A percentile compares a stretch with the other conserved stretches of the same genome.
Conservation (phyloP, 2,113 vertebrate species). For the Sinocyclocheilus grahami region DNA sequence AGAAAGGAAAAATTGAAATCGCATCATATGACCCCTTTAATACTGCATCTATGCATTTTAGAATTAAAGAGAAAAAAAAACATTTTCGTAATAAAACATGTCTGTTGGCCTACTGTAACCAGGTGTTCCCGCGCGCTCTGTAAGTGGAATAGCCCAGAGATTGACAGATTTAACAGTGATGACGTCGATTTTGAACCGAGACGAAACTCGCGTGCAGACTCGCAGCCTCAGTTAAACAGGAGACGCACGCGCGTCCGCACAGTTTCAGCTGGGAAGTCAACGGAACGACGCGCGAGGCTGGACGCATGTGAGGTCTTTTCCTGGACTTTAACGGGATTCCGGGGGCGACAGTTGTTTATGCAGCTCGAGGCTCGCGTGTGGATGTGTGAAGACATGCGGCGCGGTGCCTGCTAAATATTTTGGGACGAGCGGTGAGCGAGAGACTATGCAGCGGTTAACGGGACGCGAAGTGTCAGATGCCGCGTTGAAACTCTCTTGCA, state of each 20-base stretch:
- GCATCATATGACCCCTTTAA: no score
- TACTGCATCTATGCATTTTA: neutral
- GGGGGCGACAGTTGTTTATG: neutral
- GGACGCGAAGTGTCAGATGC: constrained; percentile 6
- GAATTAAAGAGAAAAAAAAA: neutral
- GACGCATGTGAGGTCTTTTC: neutral
- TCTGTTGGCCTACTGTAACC: neutral
- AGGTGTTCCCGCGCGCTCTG: neutral
- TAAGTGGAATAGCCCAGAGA: neutral
- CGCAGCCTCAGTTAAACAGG: constrained; percentile 27
- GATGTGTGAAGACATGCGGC: constrained; percentile 14
- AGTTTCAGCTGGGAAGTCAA: constrained; percentile 1
- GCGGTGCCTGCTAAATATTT: neutral
- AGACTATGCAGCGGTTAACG: constrained; percentile 20
- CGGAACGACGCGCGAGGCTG: constrained; percentile 3
- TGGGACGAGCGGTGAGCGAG: neutral
- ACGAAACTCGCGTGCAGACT: constrained; percentile 28
- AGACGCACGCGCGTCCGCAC: constrained; percentile 7
- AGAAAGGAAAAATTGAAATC: no score
- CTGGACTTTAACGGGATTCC: constrained; percentile 33
- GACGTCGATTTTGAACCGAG: constrained; percentile 33
- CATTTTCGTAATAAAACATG: neutral
- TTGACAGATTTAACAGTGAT: constrained; percentile 39
- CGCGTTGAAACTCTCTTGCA: constrained; percentile 6
- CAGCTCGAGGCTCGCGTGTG: neutral